Evolutionary conservation across 2,888 invertebrate genomes (phyloP).

Genomic region (Ochropleura plecta): DNA sequence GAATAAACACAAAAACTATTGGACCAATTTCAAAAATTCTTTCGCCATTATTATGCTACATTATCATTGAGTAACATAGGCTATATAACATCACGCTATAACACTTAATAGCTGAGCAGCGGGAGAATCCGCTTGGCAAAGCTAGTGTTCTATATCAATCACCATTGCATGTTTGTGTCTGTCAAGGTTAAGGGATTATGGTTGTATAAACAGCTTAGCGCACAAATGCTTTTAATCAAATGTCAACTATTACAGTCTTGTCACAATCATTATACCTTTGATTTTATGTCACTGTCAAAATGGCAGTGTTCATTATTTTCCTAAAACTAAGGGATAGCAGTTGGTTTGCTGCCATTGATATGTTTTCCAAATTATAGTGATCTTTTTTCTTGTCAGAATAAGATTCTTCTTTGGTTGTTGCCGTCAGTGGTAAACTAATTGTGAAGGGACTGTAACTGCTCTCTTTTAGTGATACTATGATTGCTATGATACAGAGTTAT

Average conservation of each 20-base stretch:
- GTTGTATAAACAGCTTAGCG: slow-evolving; percentile 54
- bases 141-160: slow-evolving; percentile 17
- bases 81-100: no score
- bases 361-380: not conserved
- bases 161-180: slow-evolving; percentile 43
- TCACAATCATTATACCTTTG: not conserved
- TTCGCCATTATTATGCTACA: no score
- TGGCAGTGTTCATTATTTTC: not conserved
- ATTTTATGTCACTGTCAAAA: not conserved
- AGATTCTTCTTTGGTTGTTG: not conserved
- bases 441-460: slow-evolving; percentile 5
- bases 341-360: not conserved
- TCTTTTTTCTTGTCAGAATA: not conserved
- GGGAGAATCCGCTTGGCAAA: no score
- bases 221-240: slow-evolving; percentile 19
- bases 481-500: slow-evolving; percentile 23
- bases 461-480: slow-evolving; percentile 6
- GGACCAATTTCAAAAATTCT: no score
- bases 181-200: slow-evolving; percentile 65
- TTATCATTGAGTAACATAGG: no score
- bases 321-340: not conserved
- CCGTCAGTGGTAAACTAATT: not conserved
- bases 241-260: slow-evolving; percentile 3
- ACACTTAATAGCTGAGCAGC: no score
- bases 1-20: no score